A percentile compares a stretch with the other conserved stretches of the same genome.
These are phyloP conservation scores for Dryobota labecula DNA, from an alignment of 2,888 invertebrate genomes.

Conservation along the genomic window DNA sequence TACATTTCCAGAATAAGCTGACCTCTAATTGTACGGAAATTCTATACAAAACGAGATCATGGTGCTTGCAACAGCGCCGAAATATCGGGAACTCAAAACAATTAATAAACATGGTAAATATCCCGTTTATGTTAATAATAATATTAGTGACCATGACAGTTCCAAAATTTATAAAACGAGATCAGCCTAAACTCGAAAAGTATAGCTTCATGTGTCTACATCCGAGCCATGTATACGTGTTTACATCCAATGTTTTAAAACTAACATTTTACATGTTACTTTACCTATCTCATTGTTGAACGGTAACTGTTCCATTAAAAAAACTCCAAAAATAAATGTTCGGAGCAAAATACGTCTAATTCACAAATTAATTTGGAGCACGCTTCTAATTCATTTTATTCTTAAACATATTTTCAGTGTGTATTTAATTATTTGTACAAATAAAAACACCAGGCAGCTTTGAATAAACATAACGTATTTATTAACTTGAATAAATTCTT, in stretches of 20 bases:
- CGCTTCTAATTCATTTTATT: neutral
- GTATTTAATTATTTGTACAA: neutral
- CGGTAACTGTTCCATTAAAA: neutral
- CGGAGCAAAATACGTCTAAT: neutral
- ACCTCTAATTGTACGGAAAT: too few species aligned
- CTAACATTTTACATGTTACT: neutral
- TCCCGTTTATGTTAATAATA: too few species aligned
- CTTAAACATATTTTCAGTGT: neutral
- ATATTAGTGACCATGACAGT: too few species aligned
- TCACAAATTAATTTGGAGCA: neutral
- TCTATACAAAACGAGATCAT: too few species aligned
- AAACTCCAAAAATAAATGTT: neutral
- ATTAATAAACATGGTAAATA: too few species aligned
- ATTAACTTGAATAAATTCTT: constrained; percentile 1
- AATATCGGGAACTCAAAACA: too few species aligned
- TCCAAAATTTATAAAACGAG: too few species aligned
- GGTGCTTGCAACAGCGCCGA: too few species aligned
- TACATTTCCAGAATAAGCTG: too few species aligned
- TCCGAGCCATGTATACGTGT: too few species aligned
- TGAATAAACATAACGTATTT: constrained; percentile 22
- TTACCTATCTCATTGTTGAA: neutral
- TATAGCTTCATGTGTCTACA: too few species aligned
- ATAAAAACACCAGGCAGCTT: neutral
- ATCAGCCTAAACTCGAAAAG: too few species aligned
- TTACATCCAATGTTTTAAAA: constrained; percentile 29